phyloP scores from a whole-genome alignment of 2,888 invertebrate genomes.

The Mechanitis messenoides region DNA sequence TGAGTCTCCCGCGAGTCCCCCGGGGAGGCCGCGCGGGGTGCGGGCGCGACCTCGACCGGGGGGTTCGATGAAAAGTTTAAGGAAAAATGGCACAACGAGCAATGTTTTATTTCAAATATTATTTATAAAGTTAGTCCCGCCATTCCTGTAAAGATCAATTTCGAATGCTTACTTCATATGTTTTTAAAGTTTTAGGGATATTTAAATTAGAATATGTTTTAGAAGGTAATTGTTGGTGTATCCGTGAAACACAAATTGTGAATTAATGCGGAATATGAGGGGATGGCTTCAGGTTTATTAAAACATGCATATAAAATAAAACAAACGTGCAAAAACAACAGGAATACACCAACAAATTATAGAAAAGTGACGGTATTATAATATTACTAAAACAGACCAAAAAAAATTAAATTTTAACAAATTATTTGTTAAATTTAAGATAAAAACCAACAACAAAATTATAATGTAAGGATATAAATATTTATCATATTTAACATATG shows the following conservation, averaged over 20 bases:
- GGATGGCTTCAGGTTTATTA: no score
- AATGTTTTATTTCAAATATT: slow-evolving; percentile 45
- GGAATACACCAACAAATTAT: slow-evolving; percentile 1
- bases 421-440: no score
- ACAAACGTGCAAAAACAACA: slow-evolving; percentile 1
- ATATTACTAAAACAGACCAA: no score
- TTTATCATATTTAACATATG: no score
- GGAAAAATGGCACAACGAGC: slow-evolving; percentile 73
- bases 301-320: neutral
- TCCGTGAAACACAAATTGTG: neutral
- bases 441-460: no score
- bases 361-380: neutral
- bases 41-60: slow-evolving; percentile 51
- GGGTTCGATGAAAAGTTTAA: slow-evolving; percentile 40
- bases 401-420: no score
- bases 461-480: no score
- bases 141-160: slow-evolving; percentile 59
- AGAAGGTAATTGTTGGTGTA: slow-evolving; percentile 6
- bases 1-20: slow-evolving; percentile 43
- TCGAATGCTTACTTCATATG: slow-evolving; percentile 2
- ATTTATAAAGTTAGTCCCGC: slow-evolving; percentile 66
- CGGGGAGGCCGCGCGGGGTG: slow-evolving; percentile 61
- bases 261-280: no score
- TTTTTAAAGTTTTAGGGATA: neutral
- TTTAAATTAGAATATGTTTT: neutral